Base-by-base conservation (phyloP, 2,797 vertebrate species). In the Alauda arvensis region DNA sequence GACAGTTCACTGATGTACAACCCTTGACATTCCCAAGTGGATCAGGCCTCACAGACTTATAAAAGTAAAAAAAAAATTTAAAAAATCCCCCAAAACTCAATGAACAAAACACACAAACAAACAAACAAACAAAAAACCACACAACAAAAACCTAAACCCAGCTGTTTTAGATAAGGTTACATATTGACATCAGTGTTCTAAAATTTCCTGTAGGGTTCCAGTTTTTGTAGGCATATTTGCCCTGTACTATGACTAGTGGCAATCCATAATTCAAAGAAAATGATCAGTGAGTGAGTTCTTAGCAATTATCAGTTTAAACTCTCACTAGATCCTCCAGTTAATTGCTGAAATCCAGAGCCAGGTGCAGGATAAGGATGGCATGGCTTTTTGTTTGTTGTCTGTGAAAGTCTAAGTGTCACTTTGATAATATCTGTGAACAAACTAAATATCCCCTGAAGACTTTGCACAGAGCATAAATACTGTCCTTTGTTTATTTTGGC, bases 401-500 rank as follows among this genome's bases (percentile, higher is more conserved):
- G 92, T 94, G 92, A 86, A 95, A 74, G 94, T 95, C 90, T 92
- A 80, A 85, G 80, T 94, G 91, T 96, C 87, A 90, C 6, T 95
- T 65, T 91, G 81, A 77, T 92, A 89, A 79, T 96, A 88, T 86
- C 81, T 92, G 74, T 88, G 56, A 82, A 81, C 68, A 96, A 92
- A 69, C 80, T 52, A 67, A 80, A 87, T 55, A 77, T 68, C 77
- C 80, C 33, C 88, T 85, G 69, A 80, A 83, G 91, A 56, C 66
- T 87, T 93, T 93, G 28, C 65, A 65, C 49, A 57, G 71, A 93
- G 88, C 92, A 80, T 96, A 94, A 97, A 93, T 77, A 71, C 91
- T 96, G 88, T 93, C 80, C 87, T 94, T 94, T 95, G 87, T 96
- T 97, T 97, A 92, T 96, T 95, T 94, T 90, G 91, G 94, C 96